Base-by-base conservation (phyloP, 1,140 invertebrate species). In the Bursaphelenchus mucronatus region DNA sequence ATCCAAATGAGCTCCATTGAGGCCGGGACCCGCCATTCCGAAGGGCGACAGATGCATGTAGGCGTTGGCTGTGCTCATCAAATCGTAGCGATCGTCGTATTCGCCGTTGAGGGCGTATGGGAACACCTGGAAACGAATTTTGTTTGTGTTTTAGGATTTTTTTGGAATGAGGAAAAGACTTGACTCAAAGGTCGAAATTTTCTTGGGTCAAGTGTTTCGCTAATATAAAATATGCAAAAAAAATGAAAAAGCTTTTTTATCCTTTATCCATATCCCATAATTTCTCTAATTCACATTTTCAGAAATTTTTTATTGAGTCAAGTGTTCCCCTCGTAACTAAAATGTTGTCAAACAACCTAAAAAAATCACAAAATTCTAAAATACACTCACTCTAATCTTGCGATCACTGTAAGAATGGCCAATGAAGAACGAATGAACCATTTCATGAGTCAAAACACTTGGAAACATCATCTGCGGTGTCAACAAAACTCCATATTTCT, bases 361-460 rank as follows among this genome's bases (percentile, higher is more conserved):
- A 67, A 30, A 17, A 17, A 68, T 30, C n/a, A 40, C 53, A 64
- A 11, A 9, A 69, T 3, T 30, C 1, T 30, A 30, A 30, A 13
- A 11, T 63, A 21, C 1, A 10, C 51, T 69, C 49, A 76, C 76
- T 53, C 69, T 64, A 51, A 80, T 78, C 43, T 74, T 67, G 10
- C 76, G 68, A 63, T 79, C 76, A 64, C 79, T 81, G 55, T 79
- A 81, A 5, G 79, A 81, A 63, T 79, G 76, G 7, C 76, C 76
- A 67, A 79, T 80, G 65, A 73, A 78, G 54, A 79, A 80, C 39
- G 56, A 64, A 63, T 79, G 76, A 19, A 81, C 75, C 76, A 79
- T 79, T 64, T 79, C 76, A 56, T 79, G 76, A 3, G 76, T 71
- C 3, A 79, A 64, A 8, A 80, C 76, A 9, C 70, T 67, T 8